A percentile compares a stretch with the other conserved stretches of the same genome.
Conservation (phyloP, 2,888 invertebrate genomes). For the Horisme vitalbata region DNA sequence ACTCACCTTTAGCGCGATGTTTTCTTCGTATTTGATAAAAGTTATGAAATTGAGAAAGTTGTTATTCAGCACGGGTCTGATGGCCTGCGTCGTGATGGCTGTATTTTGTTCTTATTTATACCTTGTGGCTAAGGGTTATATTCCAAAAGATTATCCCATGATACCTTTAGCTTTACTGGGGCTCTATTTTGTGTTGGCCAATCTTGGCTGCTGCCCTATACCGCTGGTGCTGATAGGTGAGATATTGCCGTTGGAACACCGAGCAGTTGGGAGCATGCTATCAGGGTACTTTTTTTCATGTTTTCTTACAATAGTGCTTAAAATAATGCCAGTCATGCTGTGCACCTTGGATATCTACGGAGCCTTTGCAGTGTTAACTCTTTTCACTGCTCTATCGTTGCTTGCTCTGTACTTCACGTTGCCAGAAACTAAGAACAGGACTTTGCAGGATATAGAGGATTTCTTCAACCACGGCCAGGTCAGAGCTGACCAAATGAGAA, state of each 20-base stretch:
- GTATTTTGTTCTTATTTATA: conserved; percentile 36
- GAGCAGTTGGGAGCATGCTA: conserved; percentile 48
- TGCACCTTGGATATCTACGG: conserved; percentile 41
- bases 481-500: too few relatives aligned
- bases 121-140: conserved; percentile 17
- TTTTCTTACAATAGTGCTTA: conserved; percentile 44
- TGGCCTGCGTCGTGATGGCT: conserved; percentile 34
- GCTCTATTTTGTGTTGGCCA: conserved; percentile 53
- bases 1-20: conserved; percentile 33
- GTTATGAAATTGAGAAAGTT: conserved; percentile 39
- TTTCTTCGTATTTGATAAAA: conserved; percentile 33
- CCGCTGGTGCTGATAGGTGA: conserved; percentile 60
- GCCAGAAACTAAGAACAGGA: not conserved
- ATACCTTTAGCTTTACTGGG: conserved; percentile 50
- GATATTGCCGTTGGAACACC: conserved; percentile 58
- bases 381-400: not conserved
- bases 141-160: conserved; percentile 43
- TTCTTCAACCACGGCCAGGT: not conserved
- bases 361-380: conserved; percentile 37
- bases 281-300: conserved; percentile 47
- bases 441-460: not conserved
- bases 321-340: conserved; percentile 46
- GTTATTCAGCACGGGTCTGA: conserved; percentile 43
- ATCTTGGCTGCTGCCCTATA: conserved; percentile 61
- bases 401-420: not conserved